Conservation (phyloP, 2,113 vertebrate genomes). For the Leucopsar rothschildi region DNA sequence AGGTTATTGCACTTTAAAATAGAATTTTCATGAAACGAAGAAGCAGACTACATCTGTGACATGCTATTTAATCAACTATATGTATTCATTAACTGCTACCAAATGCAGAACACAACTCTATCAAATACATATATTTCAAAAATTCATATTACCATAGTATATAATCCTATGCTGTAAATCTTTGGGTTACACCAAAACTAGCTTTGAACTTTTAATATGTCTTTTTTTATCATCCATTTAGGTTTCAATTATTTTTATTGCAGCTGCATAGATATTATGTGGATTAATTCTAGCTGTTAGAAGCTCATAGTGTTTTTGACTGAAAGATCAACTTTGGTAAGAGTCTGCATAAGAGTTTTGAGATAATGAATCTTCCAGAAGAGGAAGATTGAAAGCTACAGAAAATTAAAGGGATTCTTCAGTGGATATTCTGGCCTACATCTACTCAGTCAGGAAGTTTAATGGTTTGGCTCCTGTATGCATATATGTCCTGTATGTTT, state of each 20-base stretch:
- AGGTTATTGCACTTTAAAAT: conserved; percentile 20
- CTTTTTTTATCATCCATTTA: conserved; percentile 50
- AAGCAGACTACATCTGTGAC: background rate
- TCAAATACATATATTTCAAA: background rate
- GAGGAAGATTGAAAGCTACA: background rate
- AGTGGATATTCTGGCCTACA: background rate
- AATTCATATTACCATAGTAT: background rate
- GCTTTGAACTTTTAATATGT: conserved; percentile 20
- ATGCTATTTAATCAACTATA: background rate
- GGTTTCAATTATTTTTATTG: conserved; percentile 66
- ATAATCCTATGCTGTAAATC: background rate
- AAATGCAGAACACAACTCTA: background rate
- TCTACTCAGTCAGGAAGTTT: background rate
- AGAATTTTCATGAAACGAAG: conserved; percentile 11
- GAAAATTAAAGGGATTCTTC: background rate
- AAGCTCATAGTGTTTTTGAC: conserved; percentile 19
- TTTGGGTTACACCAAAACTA: conserved; percentile 30
- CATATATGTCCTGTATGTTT: no score
- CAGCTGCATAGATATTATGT: background rate
- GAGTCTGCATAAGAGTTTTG: background rate
- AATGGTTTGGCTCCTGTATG: background rate
- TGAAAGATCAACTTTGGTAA: conserved; percentile 33
- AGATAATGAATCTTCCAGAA: background rate
- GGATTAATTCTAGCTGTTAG: conserved; percentile 36
- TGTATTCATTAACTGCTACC: background rate